These are phyloP conservation scores for Bradypodion ventrale DNA, from an alignment of 2,797 vertebrate species.

Conservation along the genomic window DNA sequence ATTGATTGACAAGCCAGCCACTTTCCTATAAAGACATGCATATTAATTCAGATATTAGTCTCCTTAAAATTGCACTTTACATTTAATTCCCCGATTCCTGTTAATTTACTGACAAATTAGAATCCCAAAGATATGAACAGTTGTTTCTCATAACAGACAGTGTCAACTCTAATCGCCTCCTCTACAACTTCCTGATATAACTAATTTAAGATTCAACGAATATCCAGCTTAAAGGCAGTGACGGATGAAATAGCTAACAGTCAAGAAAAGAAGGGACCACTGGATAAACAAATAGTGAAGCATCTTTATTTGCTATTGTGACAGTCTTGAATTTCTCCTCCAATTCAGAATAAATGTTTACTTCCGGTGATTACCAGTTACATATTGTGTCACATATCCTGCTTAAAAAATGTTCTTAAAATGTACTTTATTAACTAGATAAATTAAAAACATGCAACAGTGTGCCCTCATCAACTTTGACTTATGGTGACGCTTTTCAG, in stretches of 20 bases:
- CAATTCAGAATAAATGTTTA: background rate
- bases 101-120: background rate
- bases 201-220: background rate
- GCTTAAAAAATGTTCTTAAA: background rate
- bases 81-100: background rate
- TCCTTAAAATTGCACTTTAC: background rate
- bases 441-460: too few species aligned
- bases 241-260: background rate
- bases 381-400: background rate
- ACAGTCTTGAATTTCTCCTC: background rate
- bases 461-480: too few species aligned
- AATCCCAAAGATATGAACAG: background rate
- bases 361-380: background rate
- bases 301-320: background rate
- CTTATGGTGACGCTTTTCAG: too few species aligned
- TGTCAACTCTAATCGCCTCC: background rate
- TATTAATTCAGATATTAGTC: slow-evolving; percentile 30
- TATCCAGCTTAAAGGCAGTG: background rate
- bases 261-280: background rate
- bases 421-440: background rate
- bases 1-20: slow-evolving; percentile 99
- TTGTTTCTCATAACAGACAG: background rate
- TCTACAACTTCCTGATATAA: slow-evolving; percentile 7
- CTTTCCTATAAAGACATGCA: slow-evolving; percentile 82
- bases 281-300: background rate